Evolutionary conservation across 2,113 vertebrate species (phyloP).

Genomic region (Pangasianodon gigas): DNA sequence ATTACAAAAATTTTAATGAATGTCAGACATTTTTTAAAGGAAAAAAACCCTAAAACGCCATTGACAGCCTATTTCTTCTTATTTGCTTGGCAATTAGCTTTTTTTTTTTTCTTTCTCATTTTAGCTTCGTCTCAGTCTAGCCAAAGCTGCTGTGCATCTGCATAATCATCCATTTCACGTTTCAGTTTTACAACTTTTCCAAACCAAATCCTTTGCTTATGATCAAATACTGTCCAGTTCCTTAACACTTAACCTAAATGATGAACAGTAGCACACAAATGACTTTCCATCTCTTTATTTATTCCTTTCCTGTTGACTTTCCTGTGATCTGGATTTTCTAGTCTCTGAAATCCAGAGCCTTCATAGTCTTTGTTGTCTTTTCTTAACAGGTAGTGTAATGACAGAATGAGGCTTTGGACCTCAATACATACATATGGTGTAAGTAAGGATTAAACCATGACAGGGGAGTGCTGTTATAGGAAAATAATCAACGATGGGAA

Average conservation of each 20-base stretch:
- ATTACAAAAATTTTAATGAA: slow-evolving; percentile 33
- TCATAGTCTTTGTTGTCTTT: background rate
- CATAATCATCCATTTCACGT: background rate
- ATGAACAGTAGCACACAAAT: background rate
- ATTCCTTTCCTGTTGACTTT: background rate
- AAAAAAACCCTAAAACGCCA: background rate
- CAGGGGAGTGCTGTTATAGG: too few relatives aligned
- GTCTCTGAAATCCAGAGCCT: background rate
- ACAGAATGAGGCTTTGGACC: background rate
- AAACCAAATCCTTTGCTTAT: background rate
- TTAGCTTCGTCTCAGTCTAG: background rate
- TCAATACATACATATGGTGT: background rate
- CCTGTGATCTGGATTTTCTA: background rate
- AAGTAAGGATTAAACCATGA: too few relatives aligned
- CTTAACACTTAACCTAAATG: background rate
- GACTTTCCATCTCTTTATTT: background rate
- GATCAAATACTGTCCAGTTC: slow-evolving; percentile 9
- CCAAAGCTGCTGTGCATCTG: background rate
- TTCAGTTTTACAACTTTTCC: background rate
- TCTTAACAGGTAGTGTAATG: background rate
- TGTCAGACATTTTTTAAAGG: background rate
- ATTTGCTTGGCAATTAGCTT: background rate
- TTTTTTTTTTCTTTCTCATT: background rate
- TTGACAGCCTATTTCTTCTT: slow-evolving; percentile 11
- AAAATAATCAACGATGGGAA: too few relatives aligned